phyloP scores from a whole-genome alignment of 2,113 vertebrate genomes.

The Solea senegalensis region DNA sequence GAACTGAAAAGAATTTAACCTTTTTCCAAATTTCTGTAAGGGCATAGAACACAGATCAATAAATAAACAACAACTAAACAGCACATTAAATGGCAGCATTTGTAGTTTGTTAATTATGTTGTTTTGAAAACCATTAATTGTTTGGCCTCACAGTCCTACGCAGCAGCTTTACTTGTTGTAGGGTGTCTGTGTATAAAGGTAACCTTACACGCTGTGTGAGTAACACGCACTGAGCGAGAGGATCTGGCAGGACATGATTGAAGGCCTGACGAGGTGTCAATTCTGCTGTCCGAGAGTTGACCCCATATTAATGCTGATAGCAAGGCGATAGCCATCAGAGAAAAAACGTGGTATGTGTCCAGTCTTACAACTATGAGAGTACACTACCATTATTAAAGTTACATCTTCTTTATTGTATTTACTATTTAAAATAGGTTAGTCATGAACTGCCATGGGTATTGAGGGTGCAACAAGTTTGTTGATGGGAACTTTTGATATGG shows the following conservation, averaged over 20 bases:
- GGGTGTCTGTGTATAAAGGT: constrained; percentile 21
- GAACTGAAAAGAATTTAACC: too few species aligned
- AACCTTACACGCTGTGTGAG: constrained; percentile 30
- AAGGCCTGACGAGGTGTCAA: constrained; percentile 44
- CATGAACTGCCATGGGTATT: too few species aligned
- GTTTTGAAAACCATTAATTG: background rate
- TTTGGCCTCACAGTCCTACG: background rate
- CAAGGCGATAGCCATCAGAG: background rate
- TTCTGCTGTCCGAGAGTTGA: constrained; percentile 24
- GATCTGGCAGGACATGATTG: constrained; percentile 27
- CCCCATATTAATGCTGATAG: constrained; percentile 11
- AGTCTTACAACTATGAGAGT: background rate
- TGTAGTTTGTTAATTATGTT: too few species aligned
- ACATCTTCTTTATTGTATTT: too few species aligned
- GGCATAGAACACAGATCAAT: too few species aligned
- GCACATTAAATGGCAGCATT: too few species aligned
- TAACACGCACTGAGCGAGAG: constrained; percentile 33
- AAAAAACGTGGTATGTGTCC: background rate
- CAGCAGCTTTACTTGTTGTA: background rate
- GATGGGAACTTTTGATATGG: too few species aligned
- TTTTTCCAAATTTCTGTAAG: too few species aligned
- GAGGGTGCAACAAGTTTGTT: too few species aligned
- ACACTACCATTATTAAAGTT: too few species aligned
- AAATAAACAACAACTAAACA: too few species aligned
- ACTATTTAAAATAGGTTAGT: too few species aligned